A percentile compares a stretch with the other conserved stretches of the same genome.
Conservation (phyloP, 2,888 invertebrate genomes). For the Aphelenchoides bicaudatus region DNA sequence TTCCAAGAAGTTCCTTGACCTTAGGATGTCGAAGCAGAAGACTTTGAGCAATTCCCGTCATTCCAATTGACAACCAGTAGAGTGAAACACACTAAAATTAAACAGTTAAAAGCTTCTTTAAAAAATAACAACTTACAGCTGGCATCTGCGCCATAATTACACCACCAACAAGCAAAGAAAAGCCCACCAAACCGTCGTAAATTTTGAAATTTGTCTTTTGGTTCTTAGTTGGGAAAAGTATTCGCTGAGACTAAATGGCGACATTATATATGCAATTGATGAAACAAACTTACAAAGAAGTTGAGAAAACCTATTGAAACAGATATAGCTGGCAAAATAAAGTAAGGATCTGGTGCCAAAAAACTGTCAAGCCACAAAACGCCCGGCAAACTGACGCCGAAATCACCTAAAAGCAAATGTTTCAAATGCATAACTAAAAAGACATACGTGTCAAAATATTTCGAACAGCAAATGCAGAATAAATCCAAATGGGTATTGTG, state of each 20-base stretch:
- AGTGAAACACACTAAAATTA: conserved; percentile 51
- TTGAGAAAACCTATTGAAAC: conserved; percentile 53
- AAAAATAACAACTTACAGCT: conserved; percentile 37
- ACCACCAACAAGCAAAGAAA: conserved; percentile 48
- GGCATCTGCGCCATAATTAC: conserved; percentile 54
- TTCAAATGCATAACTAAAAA: background rate
- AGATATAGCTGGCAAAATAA: conserved; percentile 48
- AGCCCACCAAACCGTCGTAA: conserved; percentile 47
- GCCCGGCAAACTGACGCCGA: conserved; percentile 45
- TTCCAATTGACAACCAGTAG: conserved; percentile 51
- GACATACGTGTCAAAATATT: conserved; percentile 39
- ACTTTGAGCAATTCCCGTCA: conserved; percentile 47
- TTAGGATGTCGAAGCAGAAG: conserved; percentile 48
- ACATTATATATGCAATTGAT: background rate
- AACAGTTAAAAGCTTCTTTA: conserved; percentile 12
- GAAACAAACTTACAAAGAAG: conserved; percentile 42
- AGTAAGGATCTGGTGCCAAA: conserved; percentile 52
- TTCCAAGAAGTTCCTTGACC: conserved; percentile 46
- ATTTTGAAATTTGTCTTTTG: conserved; percentile 40
- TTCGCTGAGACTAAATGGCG: conserved; percentile 47
- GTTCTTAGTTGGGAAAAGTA: conserved; percentile 45
- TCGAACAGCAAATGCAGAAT: conserved; percentile 54
- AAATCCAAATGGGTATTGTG: conserved; percentile 55
- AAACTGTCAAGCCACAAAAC: conserved; percentile 49
- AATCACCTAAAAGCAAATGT: conserved; percentile 43